A percentile compares a stretch with the other conserved stretches of the same genome.
Conservation (phyloP, 2,797 vertebrate genomes). For the Setipinna tenuifilis region DNA sequence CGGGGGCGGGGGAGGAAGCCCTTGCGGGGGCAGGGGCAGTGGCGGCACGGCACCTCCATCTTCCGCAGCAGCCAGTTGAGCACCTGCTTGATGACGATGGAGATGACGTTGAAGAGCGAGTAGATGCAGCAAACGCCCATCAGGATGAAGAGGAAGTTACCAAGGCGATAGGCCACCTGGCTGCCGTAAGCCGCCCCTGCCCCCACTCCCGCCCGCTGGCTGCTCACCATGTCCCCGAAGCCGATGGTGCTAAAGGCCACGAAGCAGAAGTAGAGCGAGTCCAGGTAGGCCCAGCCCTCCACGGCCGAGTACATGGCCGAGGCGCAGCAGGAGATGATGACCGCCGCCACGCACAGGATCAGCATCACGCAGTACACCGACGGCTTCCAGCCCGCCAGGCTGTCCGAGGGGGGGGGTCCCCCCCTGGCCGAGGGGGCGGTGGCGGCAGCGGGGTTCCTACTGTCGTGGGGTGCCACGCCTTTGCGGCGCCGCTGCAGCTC, state of each 20-base stretch:
- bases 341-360: slow-evolving; percentile 81
- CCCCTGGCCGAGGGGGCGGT: background rate
- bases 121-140: slow-evolving; percentile 88
- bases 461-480: slow-evolving; percentile 63
- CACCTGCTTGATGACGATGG: slow-evolving; percentile 86
- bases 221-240: slow-evolving; percentile 87
- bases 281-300: slow-evolving; percentile 86
- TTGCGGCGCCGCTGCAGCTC: slow-evolving; percentile 75
- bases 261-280: slow-evolving; percentile 88
- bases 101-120: slow-evolving; percentile 86
- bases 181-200: slow-evolving; percentile 66
- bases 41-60: slow-evolving; percentile 62
- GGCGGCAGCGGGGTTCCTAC: slow-evolving; percentile 34
- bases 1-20: slow-evolving; percentile 65
- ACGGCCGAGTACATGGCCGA: slow-evolving; percentile 82
- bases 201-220: slow-evolving; percentile 79
- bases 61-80: slow-evolving; percentile 85
- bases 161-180: slow-evolving; percentile 79
- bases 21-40: slow-evolving; percentile 66
- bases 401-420: slow-evolving; percentile 31
- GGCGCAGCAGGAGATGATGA: slow-evolving; percentile 83
- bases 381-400: slow-evolving; percentile 81
- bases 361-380: slow-evolving; percentile 86
- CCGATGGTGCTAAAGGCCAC: slow-evolving; percentile 89
- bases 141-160: slow-evolving; percentile 85